Conservation (phyloP, 2,797 vertebrate species). For the Agapornis canus region DNA sequence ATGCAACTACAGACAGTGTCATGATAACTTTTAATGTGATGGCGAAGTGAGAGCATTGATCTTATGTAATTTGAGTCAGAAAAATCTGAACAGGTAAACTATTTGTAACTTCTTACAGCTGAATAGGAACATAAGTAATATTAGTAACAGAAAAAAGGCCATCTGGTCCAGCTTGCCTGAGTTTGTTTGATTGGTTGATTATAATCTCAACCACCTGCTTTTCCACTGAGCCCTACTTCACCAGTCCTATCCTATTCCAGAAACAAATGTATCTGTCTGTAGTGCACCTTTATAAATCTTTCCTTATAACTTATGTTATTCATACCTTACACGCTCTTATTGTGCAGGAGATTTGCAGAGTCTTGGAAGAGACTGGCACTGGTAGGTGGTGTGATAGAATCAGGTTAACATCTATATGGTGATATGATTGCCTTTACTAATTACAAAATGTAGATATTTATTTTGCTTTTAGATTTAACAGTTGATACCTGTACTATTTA, state of each 20-base stretch:
- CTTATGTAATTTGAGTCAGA: slow-evolving; percentile 67
- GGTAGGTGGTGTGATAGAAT: background rate
- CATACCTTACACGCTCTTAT: slow-evolving; percentile 22
- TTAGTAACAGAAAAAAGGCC: slow-evolving; percentile 54
- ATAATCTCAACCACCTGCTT: slow-evolving; percentile 69
- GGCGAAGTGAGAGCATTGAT: slow-evolving; percentile 67
- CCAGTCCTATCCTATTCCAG: slow-evolving; percentile 43
- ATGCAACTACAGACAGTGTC: slow-evolving; percentile 51
- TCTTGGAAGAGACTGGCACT: background rate
- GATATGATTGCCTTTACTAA: background rate
- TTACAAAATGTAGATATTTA: background rate
- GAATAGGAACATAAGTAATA: slow-evolving; percentile 60
- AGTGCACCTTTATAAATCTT: slow-evolving; percentile 58
- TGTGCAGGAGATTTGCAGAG: background rate
- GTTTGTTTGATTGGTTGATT: slow-evolving; percentile 45
- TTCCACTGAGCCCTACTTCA: slow-evolving; percentile 15
- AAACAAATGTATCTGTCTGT: slow-evolving; percentile 60
- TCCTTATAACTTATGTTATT: slow-evolving; percentile 38
- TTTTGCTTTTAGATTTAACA: background rate
- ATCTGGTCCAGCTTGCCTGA: slow-evolving; percentile 49
- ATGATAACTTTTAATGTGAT: slow-evolving; percentile 66
- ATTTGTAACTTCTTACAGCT: slow-evolving; percentile 66
- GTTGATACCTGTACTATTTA: background rate
- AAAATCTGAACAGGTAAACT: slow-evolving; percentile 67
- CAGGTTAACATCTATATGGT: background rate